Conservation (phyloP, 2,113 vertebrate genomes). For the Ciconia boyciana region DNA sequence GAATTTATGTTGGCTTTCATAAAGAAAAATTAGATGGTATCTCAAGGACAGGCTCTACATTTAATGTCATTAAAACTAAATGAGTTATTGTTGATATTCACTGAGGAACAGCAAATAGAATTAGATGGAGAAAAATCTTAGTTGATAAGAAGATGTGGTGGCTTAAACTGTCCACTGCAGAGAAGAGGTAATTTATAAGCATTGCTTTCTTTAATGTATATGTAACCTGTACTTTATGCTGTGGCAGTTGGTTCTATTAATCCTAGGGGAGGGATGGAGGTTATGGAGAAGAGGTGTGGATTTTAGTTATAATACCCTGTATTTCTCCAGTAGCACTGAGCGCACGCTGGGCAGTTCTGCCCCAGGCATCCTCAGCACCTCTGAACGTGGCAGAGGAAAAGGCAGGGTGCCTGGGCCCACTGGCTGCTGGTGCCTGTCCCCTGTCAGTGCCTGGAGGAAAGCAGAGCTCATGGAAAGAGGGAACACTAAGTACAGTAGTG, state of each 20-base stretch:
- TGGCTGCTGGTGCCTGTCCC: neutral
- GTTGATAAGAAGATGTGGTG: conserved; percentile 19
- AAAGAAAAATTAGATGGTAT: conserved; percentile 69
- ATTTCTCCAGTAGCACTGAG: neutral
- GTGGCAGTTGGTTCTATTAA: neutral
- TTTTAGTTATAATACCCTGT: neutral
- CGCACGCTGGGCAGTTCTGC: neutral
- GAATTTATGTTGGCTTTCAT: conserved; percentile 71
- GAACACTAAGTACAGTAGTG: neutral
- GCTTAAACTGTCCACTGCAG: conserved; percentile 19
- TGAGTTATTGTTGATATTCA: conserved; percentile 63
- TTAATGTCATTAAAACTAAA: conserved; percentile 66
- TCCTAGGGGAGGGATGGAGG: neutral
- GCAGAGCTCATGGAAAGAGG: neutral
- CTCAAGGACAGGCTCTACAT: conserved; percentile 68
- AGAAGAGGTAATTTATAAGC: conserved; percentile 28
- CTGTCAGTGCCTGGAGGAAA: neutral
- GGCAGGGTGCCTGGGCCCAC: fast-evolving
- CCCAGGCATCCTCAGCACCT: neutral
- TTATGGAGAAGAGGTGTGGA: neutral
- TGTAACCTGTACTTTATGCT: neutral
- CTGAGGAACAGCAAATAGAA: conserved; percentile 41
- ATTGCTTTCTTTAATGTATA: neutral
- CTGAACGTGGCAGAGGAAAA: neutral
- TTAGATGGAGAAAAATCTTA: conserved; percentile 34